phyloP scores from a whole-genome alignment of 2,797 vertebrate genomes.

The Babyrousa celebensis region DNA sequence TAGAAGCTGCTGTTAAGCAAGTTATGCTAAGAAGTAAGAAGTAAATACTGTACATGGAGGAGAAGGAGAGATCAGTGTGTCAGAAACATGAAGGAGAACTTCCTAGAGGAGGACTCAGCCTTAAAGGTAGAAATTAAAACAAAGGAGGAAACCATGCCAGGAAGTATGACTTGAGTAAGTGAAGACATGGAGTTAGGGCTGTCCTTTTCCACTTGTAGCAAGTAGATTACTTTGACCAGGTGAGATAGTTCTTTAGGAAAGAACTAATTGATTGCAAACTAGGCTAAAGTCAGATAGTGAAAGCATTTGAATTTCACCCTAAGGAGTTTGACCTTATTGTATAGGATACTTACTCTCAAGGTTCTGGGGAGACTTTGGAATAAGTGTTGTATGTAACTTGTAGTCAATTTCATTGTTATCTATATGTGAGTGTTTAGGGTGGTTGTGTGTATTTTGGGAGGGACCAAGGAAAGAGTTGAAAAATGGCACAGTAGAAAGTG shows the following conservation, averaged over 20 bases:
- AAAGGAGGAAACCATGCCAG: background rate
- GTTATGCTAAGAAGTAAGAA: background rate
- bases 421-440: background rate
- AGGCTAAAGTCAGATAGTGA: background rate
- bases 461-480: background rate
- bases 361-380: background rate
- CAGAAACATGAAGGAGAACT: background rate
- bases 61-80: background rate
- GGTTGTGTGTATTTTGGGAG: background rate
- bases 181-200: background rate
- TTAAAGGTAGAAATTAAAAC: background rate
- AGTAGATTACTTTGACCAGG: constrained; percentile 5
- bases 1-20: background rate
- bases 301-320: background rate
- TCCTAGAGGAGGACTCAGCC: background rate
- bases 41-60: background rate
- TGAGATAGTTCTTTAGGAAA: background rate
- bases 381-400: constrained; percentile 20
- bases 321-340: background rate
- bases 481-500: background rate
- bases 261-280: background rate
- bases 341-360: background rate
- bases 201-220: background rate
- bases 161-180: background rate
- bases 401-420: background rate